Conservation (phyloP, 2,113 vertebrate genomes). For the Mus pahari region DNA sequence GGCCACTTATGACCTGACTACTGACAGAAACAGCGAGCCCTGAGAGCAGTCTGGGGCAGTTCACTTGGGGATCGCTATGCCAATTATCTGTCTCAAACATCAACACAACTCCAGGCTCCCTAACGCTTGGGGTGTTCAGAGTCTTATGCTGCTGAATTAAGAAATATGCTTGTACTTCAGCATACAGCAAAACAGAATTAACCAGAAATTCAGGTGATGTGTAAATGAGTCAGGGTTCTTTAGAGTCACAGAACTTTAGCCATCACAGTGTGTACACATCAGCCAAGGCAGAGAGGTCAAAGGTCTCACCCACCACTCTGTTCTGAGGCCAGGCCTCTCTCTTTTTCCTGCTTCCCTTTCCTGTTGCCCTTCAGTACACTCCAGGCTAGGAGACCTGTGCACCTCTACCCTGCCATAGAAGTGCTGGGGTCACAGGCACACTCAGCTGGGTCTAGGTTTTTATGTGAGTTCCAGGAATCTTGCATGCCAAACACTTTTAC, state of each 20-base stretch:
- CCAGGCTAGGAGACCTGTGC: neutral
- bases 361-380: neutral
- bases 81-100: neutral
- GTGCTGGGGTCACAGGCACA: neutral
- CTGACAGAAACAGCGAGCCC: neutral
- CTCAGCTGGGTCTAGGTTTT: neutral
- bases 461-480: neutral
- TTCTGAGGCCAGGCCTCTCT: neutral
- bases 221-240: too few relatives aligned
- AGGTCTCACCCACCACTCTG: neutral
- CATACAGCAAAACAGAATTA: neutral
- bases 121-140: neutral
- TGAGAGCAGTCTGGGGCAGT: neutral
- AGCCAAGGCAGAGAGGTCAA: neutral
- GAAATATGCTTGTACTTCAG: neutral
- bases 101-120: neutral
- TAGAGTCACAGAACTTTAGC: too few relatives aligned
- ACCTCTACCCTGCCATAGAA: too few relatives aligned
- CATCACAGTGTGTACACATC: neutral
- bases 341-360: neutral
- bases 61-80: neutral
- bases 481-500: neutral
- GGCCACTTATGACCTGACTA: neutral
- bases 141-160: neutral
- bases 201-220: neutral